Evolutionary conservation across 1,140 invertebrate species (phyloP), one percentile per base, ranked within the genome.

Genomic region (Dufourea novaeangliae): DNA sequence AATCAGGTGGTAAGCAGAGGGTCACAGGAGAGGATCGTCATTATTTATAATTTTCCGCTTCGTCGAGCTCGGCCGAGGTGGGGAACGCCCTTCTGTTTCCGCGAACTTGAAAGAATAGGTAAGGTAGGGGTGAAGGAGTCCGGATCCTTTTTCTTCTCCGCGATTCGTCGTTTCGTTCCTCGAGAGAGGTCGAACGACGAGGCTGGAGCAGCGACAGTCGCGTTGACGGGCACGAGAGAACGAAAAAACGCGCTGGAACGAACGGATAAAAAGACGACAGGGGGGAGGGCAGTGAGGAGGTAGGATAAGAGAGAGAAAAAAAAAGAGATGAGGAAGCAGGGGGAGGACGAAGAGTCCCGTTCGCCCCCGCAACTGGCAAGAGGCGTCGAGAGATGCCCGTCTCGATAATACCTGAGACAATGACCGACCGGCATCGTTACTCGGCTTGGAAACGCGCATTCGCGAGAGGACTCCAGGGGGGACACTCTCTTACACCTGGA

Each of bases 11-110:
- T 25, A 41, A 64, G 52, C 37, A 56, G 20, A 17, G n/a, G 52
- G 56, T 71, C 61, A 46, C n/a, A 52, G 62, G 46, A 39, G 34
- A 17, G 85, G 69, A 82, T 87, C 88, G 88, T 89, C 89, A 88
- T 91, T 91, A 91, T 91, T 91, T 91, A 91, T 91, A 91, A 91
- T 90, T 91, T 91, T 91, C 90, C 89, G 89, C 84, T 89, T 78
- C 82, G 84, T 86, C 75, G 80, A n/a, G 54, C 34, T 41, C 77
- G 46, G n/a, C n/a, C 54, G 52, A 68, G 61, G 62, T 54, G 54
- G 29, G n/a, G n/a, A n/a, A n/a, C 57, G 50, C 70, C 82, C 67
- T 79, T 67, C 85, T 85, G 85, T 85, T 84, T 86, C 72, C 74
- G 57, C 75, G 80, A 59, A 39, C 80, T 89, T 89, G 83, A 90